These are phyloP conservation scores for Lagenorhynchus albirostris DNA, from an alignment of 2,113 vertebrate species.

Conservation along the genomic window DNA sequence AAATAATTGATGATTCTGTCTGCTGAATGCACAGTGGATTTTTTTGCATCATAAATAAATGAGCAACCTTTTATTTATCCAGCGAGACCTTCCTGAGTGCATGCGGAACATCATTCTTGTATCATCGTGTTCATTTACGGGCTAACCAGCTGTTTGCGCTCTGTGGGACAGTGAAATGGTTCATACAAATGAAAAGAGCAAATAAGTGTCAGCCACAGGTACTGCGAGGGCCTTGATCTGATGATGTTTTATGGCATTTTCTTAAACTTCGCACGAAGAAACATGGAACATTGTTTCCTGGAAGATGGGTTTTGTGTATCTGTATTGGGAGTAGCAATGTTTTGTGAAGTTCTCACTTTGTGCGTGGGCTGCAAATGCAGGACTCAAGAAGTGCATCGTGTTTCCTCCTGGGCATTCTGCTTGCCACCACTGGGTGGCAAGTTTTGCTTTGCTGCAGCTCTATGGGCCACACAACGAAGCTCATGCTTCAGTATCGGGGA, in stretches of 20 bases:
- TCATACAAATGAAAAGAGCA: neutral
- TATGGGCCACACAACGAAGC: neutral
- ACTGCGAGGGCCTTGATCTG: neutral
- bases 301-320: neutral
- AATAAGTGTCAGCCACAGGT: neutral
- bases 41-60: conserved; percentile 93
- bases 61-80: conserved; percentile 85
- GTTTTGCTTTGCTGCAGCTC: neutral
- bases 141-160: conserved; percentile 43
- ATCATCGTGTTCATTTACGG: neutral
- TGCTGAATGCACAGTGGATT: conserved; percentile 79
- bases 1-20: conserved; percentile 88
- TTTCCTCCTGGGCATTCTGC: neutral
- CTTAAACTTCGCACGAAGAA: neutral
- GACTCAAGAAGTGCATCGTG: neutral
- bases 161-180: neutral
- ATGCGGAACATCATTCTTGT: neutral
- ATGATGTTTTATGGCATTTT: neutral
- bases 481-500: neutral
- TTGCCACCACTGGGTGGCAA: neutral
- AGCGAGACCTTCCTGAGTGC: conserved; percentile 42
- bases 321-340: neutral
- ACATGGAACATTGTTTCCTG: neutral
- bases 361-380: neutral
- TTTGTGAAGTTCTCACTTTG: conserved; percentile 16